These are phyloP conservation scores for Porites evermanni DNA, from an alignment of 92 coral and sea anemone genomes.

Conservation along the genomic window DNA sequence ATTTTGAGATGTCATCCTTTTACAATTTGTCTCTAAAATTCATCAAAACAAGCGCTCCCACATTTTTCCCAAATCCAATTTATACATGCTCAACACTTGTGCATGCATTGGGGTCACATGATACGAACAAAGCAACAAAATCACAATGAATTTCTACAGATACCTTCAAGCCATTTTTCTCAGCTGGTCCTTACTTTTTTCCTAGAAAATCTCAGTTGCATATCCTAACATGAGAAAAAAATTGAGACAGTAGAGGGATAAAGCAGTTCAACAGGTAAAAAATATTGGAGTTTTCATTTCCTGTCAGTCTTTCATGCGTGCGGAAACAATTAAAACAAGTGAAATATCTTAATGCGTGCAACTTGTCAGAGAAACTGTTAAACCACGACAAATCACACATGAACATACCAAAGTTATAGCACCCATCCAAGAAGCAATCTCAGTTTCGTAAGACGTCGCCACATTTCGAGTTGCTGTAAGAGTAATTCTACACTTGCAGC, in stretches of 20 bases:
- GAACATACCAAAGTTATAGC: slow-evolving; percentile 44
- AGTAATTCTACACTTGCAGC: no score
- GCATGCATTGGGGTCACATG: neutral
- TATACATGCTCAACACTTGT: slow-evolving; percentile 7
- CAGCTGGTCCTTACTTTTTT: neutral
- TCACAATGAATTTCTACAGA: neutral
- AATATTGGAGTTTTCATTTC: neutral
- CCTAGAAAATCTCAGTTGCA: slow-evolving; percentile 1
- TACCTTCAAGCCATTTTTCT: no score
- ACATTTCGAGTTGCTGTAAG: no score
- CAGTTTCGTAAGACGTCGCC: slow-evolving; percentile 5
- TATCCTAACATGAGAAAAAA: slow-evolving; percentile 16
- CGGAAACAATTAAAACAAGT: slow-evolving; percentile 11
- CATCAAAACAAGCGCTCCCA: neutral
- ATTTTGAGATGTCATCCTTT: neutral
- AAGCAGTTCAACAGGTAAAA: no score
- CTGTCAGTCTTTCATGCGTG: slow-evolving; percentile 11
- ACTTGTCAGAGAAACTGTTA: neutral
- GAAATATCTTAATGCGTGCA: slow-evolving; percentile 9
- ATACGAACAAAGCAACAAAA: neutral
- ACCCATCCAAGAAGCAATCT: slow-evolving; percentile 47
- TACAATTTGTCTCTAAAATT: neutral
- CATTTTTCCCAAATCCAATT: slow-evolving; percentile 1
- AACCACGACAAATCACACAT: slow-evolving; percentile 18
- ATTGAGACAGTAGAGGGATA: neutral